Percentiles rank a stretch among this genome's conserved stretches.
Conservation (phyloP, 2,888 invertebrate genomes). For the Agrotis exclamationis region DNA sequence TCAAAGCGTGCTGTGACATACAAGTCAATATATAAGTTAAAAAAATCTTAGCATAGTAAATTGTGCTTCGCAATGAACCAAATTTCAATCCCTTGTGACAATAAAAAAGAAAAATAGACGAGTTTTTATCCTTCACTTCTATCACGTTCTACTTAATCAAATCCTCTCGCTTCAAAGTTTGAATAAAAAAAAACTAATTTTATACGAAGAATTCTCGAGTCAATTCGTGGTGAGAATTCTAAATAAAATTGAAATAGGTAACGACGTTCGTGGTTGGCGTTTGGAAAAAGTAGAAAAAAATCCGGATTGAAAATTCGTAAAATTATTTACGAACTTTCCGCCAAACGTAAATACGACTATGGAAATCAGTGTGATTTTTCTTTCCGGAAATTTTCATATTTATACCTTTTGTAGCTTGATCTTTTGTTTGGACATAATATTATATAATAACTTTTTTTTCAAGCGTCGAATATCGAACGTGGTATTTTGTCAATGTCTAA, state of each 20-base stretch:
- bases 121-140: conserved; percentile 69
- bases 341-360: conserved; percentile 62
- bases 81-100: conserved; percentile 81
- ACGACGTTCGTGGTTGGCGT: conserved; percentile 67
- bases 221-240: conserved; percentile 74
- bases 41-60: conserved; percentile 78
- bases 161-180: conserved; percentile 74
- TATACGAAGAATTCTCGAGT: conserved; percentile 74
- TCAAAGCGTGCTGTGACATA: conserved; percentile 89
- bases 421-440: conserved; percentile 18
- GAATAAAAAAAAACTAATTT: conserved; percentile 77
- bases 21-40: conserved; percentile 88
- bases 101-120: conserved; percentile 76
- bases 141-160: conserved; percentile 79
- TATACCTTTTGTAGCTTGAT: conserved; percentile 26
- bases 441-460: conserved; percentile 43
- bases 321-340: conserved; percentile 47
- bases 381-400: conserved; percentile 43
- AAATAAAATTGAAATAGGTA: conserved; percentile 67
- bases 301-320: conserved; percentile 50
- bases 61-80: conserved; percentile 82
- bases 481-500: conserved; percentile 74
- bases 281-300: conserved; percentile 56
- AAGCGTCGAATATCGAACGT: conserved; percentile 37
- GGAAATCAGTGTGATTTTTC: conserved; percentile 66